Base-by-base conservation (phyloP, 2,797 vertebrate species). In the Neosilurus hyrtlii region DNA sequence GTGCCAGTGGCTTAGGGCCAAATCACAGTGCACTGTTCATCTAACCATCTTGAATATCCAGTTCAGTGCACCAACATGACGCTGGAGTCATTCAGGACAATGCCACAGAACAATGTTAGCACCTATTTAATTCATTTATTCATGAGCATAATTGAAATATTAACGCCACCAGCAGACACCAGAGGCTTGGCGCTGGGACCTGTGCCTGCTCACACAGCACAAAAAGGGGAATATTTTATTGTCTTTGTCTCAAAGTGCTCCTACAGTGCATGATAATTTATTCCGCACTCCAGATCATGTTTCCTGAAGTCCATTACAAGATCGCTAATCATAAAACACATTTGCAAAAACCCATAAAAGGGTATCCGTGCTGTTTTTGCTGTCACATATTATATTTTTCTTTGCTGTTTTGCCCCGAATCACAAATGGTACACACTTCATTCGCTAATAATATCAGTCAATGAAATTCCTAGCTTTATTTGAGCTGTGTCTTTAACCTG, bases 91-190 rank as follows among this genome's bases (percentile, higher is more conserved):
- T 82, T 78, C 73, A 51, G 57, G 80, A 84, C 75, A 83, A 78
- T 84, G 79, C 77, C 51, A 70, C 61, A 81, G 86, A 89, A 91
- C 88, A 92, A 91, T 86, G 89, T 90, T 89, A 74, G 83, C 35
- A 73, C 89, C 83, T 88, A 74, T 91, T 92, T 87, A 88, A 87
- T 91, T 92, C 80, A 91, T 91, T 92, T 90, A 93, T 93, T 93
- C 88, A 93, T 89, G 88, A 90, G 87, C 61, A 74, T 92, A 92
- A 94, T 92, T 94, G 90, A 94, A 94, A 94, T 93, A 93, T 94
- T 93, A 92, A 92, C 90, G 61, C 83, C 74, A 88, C 84, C 82
- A 88, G 85, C 88, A 89, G 89, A 89, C 87, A 73, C 87, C 79
- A 82, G 91, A 91, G 89, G 89, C 81, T 7, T 81, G 76, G 81